Conservation (phyloP, 2,113 vertebrate genomes). For the Oncorhynchus kisutch region DNA sequence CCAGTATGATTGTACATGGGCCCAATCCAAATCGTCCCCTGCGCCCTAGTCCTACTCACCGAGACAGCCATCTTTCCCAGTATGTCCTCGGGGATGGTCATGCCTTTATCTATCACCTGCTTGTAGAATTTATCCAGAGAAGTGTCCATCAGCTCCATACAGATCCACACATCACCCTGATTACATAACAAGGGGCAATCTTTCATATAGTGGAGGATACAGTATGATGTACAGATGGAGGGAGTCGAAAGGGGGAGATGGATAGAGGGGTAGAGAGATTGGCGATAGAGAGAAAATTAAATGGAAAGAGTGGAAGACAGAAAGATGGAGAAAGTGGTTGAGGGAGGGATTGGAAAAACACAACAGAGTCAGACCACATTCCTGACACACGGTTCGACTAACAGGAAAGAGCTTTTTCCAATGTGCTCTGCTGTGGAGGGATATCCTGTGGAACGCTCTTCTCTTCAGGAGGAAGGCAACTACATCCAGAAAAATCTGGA, state of each 20-base stretch:
- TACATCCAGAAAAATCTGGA: constrained; percentile 16
- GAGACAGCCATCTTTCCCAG: constrained; percentile 95
- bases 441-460: constrained; percentile 51
- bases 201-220: not conserved
- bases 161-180: constrained; percentile 97
- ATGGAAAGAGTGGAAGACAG: too few species aligned
- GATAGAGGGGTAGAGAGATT: not conserved
- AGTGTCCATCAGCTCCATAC: constrained; percentile 98
- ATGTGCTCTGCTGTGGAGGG: constrained; percentile 18
- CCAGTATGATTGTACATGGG: too few species aligned
- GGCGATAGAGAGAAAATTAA: too few species aligned
- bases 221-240: too few species aligned
- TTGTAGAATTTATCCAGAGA: constrained; percentile 98
- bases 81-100: constrained; percentile 92
- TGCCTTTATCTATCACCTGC: constrained; percentile 90
- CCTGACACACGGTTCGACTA: constrained; percentile 14
- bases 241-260: not conserved
- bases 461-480: constrained; percentile 35
- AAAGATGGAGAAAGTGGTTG: not conserved
- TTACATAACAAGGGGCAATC: not conserved
- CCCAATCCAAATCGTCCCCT: too few species aligned
- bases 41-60: constrained; percentile 71
- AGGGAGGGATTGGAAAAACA: not conserved
- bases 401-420: constrained; percentile 42
- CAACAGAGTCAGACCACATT: constrained; percentile 10